Evolutionary conservation across 1,140 invertebrate species (phyloP), one percentile per base, ranked within the genome.

Genomic region (Acromyrmex charruanus): DNA sequence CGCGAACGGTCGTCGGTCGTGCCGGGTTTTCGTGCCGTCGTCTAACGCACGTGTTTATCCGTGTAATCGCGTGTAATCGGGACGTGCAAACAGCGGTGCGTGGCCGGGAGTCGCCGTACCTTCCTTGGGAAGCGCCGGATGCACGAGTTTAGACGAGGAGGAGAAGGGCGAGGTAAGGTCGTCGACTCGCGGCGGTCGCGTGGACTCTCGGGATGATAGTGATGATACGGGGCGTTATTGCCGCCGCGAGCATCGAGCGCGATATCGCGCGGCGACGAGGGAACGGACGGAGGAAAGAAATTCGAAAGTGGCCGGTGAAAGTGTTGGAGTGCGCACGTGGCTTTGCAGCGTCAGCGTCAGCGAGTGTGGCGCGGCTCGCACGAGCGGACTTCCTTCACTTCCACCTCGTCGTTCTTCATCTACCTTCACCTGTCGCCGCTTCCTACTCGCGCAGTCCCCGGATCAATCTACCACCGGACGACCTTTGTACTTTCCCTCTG

Each of bases 291-390:
- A 77, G 53, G 84, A 87, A 91, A 92, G 93, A 95, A 94, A 95
- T 94, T 95, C 94, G 94, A 95, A 95, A 95, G 94, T 93, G 65
- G 61, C 31, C 93, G 92, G 94, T 93, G 94, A 95, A 95, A 95
- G 94, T 94, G 84, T 63, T 77, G 69, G 68, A 86, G 65, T 85
- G 86, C 69, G 65, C 88, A 74, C 91, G 92, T 92, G 92, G 93
- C 91, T 90, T 35, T 74, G 74, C 31, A 31, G 31, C 31, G 31
- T 28, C 66, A 31, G 39, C 68, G 86, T 66, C 88, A 88, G 49
- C 51, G 80, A 90, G 79, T 25, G 25, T 25, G 25, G 25, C 25
- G 25, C 25, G 25, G 25, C 80, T 90, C 88, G 51, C 69, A 35
- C 80, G 77, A 88, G 69, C 69, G 72, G 65, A 81, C 85, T 87